Base-by-base conservation (phyloP, 2,113 vertebrate species). In the Aphyosemion australe region DNA sequence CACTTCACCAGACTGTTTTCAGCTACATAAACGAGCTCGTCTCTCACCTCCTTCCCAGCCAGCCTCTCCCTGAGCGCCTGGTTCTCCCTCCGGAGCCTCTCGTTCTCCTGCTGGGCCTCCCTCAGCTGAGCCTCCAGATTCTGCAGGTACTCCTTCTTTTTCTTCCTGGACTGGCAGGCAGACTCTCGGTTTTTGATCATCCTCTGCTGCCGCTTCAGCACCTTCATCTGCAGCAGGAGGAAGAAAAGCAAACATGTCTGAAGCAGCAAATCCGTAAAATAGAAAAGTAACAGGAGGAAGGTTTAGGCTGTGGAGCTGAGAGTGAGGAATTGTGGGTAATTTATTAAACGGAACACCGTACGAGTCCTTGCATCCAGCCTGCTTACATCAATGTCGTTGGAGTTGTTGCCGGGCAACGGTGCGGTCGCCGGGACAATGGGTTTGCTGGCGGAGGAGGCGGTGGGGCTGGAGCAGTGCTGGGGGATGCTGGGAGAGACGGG, bases 181-280 rank as follows among this genome's bases (percentile, higher is more conserved):
- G 95, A 96, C 87, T 96, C 96, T 0, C 95, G 79, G 92, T 97
- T 96, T 91, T 97, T 97, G 42, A 97, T 96, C 96, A 97, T 97
- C 16, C 96, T 87, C 90, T 97, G 96, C 90, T 97, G 96, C 26
- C 96, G 86, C 88, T 96, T 97, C 84, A 97, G 80, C 32, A 95
- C 91, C 87, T 97, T 97, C 61, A 95, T 89, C 95, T 97, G 74
- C 12, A 64, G 1, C 9, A 21, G 37, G 53, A 1, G 10, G 31
- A 1, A 6, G 1, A 7, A 49, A 21, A n/a, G 10, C 15, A 43
- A 19, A 32, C 3, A 8, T 2, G 1, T 26, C 26, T 5, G 12
- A 13, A 58, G n/a, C n/a, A n/a, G n/a, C n/a, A n/a, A n/a, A n/a
- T n/a, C n/a, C n/a, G n/a, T n/a, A n/a, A n/a, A n/a, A n/a, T n/a